phyloP scores from a whole-genome alignment of 1,140 invertebrate genomes.

The Eupeodes corollae region DNA sequence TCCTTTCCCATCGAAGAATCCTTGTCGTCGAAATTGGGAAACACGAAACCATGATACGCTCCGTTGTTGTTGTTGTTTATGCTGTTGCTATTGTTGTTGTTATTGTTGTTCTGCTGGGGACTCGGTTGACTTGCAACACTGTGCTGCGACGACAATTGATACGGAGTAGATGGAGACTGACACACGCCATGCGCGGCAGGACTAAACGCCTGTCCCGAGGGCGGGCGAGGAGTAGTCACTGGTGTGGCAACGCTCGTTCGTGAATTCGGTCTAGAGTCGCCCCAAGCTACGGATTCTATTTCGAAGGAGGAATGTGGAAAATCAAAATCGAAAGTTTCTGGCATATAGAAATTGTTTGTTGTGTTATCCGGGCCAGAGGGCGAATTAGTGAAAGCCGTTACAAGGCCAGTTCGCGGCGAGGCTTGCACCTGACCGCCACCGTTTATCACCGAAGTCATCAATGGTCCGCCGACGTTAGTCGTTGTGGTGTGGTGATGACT shows the following conservation, averaged over 20 bases:
- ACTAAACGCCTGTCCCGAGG: conserved; percentile 35
- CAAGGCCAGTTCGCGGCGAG: conserved; percentile 18
- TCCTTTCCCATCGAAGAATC: conserved; percentile 22
- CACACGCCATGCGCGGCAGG: conserved; percentile 22
- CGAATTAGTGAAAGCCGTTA: conserved; percentile 24
- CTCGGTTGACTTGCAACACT: conserved; percentile 33
- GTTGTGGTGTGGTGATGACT: conserved; percentile 11
- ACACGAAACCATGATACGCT: conserved; percentile 18
- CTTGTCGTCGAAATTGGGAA: conserved; percentile 20
- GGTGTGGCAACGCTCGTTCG: conserved; percentile 34
- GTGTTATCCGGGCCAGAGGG: conserved; percentile 19
- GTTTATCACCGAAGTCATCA: conserved; percentile 54
- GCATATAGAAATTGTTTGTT: conserved; percentile 15
- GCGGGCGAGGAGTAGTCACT: conserved; percentile 31
- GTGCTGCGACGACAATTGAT: conserved; percentile 28
- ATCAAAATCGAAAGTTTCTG: conserved; percentile 33
- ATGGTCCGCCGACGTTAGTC: conserved; percentile 44
- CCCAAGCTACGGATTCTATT: conserved; percentile 34
- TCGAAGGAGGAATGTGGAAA: conserved; percentile 34
- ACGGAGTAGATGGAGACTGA: conserved; percentile 32
- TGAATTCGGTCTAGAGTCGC: conserved; percentile 33
- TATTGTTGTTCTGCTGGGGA: conserved; percentile 21
- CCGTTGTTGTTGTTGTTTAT: conserved; percentile 39
- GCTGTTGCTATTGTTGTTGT: conserved; percentile 27
- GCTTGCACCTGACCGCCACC: conserved; percentile 34